Percentiles rank a stretch among this genome's conserved stretches.
These are phyloP conservation scores for Sebastes oblongus DNA, from an alignment of 2,797 vertebrate genomes.

Conservation along the genomic window DNA sequence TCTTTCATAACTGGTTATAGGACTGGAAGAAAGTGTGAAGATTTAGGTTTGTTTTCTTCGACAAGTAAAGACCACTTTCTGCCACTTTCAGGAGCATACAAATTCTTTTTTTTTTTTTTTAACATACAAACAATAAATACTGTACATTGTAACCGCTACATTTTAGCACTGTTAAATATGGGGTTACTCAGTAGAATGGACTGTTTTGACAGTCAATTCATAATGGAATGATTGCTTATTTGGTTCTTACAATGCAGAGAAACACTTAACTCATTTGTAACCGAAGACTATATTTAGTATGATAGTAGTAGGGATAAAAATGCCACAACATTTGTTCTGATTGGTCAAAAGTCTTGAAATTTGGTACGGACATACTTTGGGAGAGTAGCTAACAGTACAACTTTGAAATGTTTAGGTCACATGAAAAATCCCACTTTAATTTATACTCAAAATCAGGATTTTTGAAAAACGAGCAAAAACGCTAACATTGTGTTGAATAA, in stretches of 20 bases:
- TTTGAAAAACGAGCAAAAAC: too few species aligned
- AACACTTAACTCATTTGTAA: neutral
- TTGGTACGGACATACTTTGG: too few species aligned
- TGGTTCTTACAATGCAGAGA: neutral
- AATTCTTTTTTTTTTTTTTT: neutral
- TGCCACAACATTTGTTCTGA: too few species aligned
- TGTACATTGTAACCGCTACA: neutral
- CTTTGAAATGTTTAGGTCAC: too few species aligned
- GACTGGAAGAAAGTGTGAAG: neutral
- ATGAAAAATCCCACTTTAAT: too few species aligned
- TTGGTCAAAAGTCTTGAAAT: too few species aligned
- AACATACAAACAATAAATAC: neutral
- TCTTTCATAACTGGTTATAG: neutral
- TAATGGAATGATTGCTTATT: neutral
- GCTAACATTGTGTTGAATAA: too few species aligned
- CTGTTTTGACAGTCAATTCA: neutral
- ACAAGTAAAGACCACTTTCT: neutral
- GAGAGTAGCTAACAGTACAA: too few species aligned
- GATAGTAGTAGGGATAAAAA: too few species aligned
- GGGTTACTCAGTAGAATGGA: neutral
- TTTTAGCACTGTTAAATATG: neutral
- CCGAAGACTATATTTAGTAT: too few species aligned
- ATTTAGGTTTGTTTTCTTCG: neutral
- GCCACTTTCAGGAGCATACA: neutral
- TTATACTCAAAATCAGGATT: too few species aligned